Percentiles rank a stretch among this genome's conserved stretches.
These are phyloP conservation scores for Conopomorpha cramerella DNA, from an alignment of 1,140 invertebrate genomes.

Conservation along the genomic window DNA sequence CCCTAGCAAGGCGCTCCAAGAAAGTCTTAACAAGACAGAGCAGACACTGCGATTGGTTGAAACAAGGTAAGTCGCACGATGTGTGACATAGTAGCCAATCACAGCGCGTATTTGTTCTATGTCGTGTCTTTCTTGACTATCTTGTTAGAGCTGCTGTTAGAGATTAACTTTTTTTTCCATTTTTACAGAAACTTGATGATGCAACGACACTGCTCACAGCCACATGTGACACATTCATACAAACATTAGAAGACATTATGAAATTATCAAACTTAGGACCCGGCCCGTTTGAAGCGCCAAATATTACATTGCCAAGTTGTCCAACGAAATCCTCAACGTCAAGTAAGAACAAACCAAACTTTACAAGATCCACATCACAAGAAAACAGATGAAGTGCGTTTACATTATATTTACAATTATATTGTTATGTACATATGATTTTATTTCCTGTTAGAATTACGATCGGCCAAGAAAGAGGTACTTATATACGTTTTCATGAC, in stretches of 20 bases:
- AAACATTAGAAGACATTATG: slow-evolving; percentile 81
- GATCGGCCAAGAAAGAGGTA: no score
- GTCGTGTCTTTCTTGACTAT: no score
- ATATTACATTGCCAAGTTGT: slow-evolving; percentile 18
- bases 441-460: no score
- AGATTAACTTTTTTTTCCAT: slow-evolving; percentile 10
- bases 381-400: slow-evolving; percentile 38
- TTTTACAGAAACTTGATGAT: slow-evolving; percentile 74
- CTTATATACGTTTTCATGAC: no score
- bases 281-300: slow-evolving; percentile 33
- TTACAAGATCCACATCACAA: slow-evolving; percentile 37
- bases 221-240: slow-evolving; percentile 84
- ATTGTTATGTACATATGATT: no score
- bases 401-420: no score
- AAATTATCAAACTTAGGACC: slow-evolving; percentile 61
- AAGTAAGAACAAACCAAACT: slow-evolving; percentile 23
- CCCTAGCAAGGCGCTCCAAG: no score
- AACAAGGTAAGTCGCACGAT: no score
- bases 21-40: no score
- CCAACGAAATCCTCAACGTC: slow-evolving; percentile 17
- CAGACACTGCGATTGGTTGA: no score
- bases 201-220: slow-evolving; percentile 73
- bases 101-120: no score
- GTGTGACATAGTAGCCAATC: no score
- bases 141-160: background rate